Base-by-base conservation (phyloP, 2,113 vertebrate species). In the Toxotes chatareus region DNA sequence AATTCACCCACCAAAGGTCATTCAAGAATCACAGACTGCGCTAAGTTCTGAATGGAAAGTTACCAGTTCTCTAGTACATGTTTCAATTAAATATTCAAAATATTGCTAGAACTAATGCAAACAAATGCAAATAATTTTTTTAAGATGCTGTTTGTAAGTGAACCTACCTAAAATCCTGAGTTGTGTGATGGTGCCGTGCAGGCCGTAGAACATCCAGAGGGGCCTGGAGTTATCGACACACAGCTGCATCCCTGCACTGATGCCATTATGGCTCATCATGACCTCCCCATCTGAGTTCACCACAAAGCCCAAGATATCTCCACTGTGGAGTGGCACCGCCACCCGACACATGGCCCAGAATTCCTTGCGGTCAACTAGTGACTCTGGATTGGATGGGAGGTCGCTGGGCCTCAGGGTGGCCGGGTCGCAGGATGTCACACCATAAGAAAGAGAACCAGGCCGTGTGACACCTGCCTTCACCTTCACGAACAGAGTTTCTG, bases 161-260 rank as follows among this genome's bases (percentile, higher is more conserved):
- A 61, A 81, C 96, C 23, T 95, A 99, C 97, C 97, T 81, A 98
- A 92, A 78, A 99, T 94, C 80, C 97, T 97, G 89, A 99, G 96
- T 88, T 99, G 97, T 71, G 95, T 96, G 90, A 97, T 83, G n/a
- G 95, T 92, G 0, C 96, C 95, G 0, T 97, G 97, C 71, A 99
- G 95, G 75, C 96, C 86, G 72, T 96, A 99, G 94, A 99, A 95
- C 96, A 99, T 98, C 97, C 97, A 99, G n/a, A 99, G 96, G 3
- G 97, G 98, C 76, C 97, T 96, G 65, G 97, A 97, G 92, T 95
- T 96, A 84, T 99, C 98, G 47, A 97, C 95, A 64, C 96, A 99
- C 73, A 98, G 95, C 92, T 97, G 96, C 97, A 97, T 95, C 92
- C 97, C 97, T 0, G 94, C 88, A 40, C 93, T 85, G 0, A 89